phyloP scores from a whole-genome alignment of 2,797 vertebrate species.

The Heteromormyrus szaboi region DNA sequence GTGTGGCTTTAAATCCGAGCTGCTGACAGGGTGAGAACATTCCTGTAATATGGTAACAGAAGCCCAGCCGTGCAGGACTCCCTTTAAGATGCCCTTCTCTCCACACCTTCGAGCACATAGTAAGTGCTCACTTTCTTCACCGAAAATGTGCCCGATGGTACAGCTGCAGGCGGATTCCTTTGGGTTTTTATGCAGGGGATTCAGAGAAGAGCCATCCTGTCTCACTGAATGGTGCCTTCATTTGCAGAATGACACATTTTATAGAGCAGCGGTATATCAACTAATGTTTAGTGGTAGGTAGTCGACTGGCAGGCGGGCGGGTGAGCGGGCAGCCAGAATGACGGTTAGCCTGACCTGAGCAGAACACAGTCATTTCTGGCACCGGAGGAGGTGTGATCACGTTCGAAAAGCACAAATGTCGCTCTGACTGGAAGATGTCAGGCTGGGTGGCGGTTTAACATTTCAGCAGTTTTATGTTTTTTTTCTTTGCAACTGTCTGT shows the following conservation, averaged over 20 bases:
- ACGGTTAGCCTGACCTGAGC: not conserved
- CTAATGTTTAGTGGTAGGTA: not conserved
- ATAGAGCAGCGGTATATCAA: not conserved
- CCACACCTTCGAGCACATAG: not conserved
- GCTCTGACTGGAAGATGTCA: not conserved
- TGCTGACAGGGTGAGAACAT: constrained; percentile 39
- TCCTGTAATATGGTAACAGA: constrained; percentile 41
- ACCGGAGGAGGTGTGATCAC: not conserved
- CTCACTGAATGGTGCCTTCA: not conserved
- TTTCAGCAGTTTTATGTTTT: not conserved
- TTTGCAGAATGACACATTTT: not conserved
- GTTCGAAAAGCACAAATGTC: not conserved
- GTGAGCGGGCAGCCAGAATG: not conserved
- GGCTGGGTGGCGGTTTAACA: not conserved
- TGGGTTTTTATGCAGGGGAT: not conserved
- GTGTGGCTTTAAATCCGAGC: constrained; percentile 35
- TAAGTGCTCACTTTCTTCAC: constrained; percentile 16
- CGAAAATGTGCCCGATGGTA: not conserved
- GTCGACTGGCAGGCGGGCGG: not conserved
- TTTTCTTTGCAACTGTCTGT: not conserved
- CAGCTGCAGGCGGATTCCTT: not conserved
- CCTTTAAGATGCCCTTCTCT: constrained; percentile 21
- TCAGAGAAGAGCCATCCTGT: not conserved
- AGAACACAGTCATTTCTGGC: not conserved
- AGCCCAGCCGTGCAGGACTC: constrained; percentile 36